These are phyloP conservation scores for Passer domesticus DNA, from an alignment of 2,113 vertebrate species.

Conservation along the genomic window DNA sequence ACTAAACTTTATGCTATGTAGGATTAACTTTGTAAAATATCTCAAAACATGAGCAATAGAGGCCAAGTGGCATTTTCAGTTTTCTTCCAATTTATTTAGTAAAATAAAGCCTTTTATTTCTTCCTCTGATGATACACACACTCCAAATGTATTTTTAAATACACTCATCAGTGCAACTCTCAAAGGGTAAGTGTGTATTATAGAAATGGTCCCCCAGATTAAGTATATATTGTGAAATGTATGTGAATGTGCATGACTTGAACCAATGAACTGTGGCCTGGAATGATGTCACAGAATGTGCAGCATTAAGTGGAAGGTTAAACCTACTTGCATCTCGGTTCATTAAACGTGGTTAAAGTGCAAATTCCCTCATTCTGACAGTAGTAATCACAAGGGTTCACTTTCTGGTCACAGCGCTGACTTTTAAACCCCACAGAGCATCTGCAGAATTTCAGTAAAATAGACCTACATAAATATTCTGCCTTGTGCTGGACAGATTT, in stretches of 20 bases:
- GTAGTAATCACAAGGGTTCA: conserved; percentile 99
- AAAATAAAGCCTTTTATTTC: not conserved
- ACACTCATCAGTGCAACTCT: conserved; percentile 44
- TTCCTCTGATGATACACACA: not conserved
- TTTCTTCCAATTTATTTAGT: not conserved
- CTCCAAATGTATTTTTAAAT: conserved; percentile 42
- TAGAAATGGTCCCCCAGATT: conserved; percentile 69
- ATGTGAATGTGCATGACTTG: conserved; percentile 78
- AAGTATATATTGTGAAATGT: conserved; percentile 74
- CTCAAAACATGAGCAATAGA: not conserved
- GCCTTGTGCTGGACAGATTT: conserved; percentile 68
- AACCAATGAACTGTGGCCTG: conserved; percentile 79
- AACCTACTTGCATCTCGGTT: conserved; percentile 99
- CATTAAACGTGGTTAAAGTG: conserved; percentile 99
- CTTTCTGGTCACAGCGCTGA: conserved; percentile 99
- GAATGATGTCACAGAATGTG: conserved; percentile 82
- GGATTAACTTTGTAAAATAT: not conserved
- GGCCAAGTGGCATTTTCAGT: not conserved
- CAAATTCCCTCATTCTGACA: conserved; percentile 99
- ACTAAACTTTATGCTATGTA: not conserved
- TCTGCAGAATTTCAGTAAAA: conserved; percentile 98
- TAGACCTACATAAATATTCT: conserved; percentile 82
- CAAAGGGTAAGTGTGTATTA: conserved; percentile 71
- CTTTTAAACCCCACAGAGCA: conserved; percentile 99
- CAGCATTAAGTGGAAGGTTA: conserved; percentile 84